Evolutionary conservation across 2,888 invertebrate species (phyloP).

Genomic region (Abrostola tripartita): DNA sequence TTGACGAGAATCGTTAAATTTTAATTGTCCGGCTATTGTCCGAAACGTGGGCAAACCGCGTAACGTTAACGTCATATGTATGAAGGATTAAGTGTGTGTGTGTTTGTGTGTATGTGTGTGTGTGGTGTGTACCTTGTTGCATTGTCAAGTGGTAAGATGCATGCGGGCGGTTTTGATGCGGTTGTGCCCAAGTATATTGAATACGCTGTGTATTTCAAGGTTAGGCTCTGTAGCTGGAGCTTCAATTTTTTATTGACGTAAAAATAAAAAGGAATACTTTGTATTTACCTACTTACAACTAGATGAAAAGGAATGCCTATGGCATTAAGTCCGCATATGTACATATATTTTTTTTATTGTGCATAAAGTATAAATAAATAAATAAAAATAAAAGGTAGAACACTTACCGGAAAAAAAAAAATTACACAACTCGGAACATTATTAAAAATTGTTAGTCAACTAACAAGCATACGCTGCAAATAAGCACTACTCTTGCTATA

Average conservation of each 20-base stretch:
- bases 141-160: constrained; percentile 33
- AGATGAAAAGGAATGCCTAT: too few relatives aligned
- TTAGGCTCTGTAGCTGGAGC: too few relatives aligned
- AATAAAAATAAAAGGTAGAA: too few relatives aligned
- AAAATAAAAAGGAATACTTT: too few relatives aligned
- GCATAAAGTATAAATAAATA: too few relatives aligned
- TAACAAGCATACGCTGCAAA: background rate
- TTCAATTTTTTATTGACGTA: too few relatives aligned
- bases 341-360: too few relatives aligned
- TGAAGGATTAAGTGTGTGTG: constrained; percentile 48
- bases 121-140: constrained; percentile 49
- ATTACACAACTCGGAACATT: too few relatives aligned
- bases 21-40: constrained; percentile 54
- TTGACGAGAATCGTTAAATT: constrained; percentile 51
- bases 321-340: too few relatives aligned
- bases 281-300: background rate
- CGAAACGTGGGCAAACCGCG: constrained; percentile 29
- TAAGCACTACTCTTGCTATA: too few relatives aligned
- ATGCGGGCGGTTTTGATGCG: constrained; percentile 52
- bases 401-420: too few relatives aligned
- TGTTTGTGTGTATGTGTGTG: constrained; percentile 39
- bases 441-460: too few relatives aligned
- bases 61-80: constrained; percentile 20
- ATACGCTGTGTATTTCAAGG: background rate
- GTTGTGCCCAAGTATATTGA: background rate